phyloP scores from a whole-genome alignment of 2,888 invertebrate genomes.

The Morpho helenor region DNA sequence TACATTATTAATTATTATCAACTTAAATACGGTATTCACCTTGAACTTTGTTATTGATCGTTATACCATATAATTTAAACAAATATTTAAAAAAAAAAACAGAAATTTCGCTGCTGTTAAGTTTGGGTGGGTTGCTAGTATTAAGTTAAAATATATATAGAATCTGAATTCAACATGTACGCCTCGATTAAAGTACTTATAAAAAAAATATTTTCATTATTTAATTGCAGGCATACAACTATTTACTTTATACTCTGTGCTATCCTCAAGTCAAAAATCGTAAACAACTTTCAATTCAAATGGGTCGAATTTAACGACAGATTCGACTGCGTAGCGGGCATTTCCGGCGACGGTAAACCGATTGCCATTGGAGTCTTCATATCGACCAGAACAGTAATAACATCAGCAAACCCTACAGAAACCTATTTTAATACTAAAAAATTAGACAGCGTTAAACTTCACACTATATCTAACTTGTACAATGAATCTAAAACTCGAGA shows the following conservation, averaged over 20 bases:
- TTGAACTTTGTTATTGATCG: no score
- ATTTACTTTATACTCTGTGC: not conserved
- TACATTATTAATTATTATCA: no score
- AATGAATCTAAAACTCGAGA: not conserved
- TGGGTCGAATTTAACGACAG: conserved; percentile 15
- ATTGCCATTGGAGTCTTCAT: conserved; percentile 15
- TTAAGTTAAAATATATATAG: no score
- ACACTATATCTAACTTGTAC: conserved; percentile 4
- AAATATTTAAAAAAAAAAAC: no score
- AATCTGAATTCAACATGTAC: no score
- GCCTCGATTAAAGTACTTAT: no score
- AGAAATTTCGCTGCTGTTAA: no score
- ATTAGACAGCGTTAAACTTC: conserved; percentile 10
- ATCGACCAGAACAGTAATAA: conserved; percentile 11
- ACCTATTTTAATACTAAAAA: not conserved
- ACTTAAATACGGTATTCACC: no score
- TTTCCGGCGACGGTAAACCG: conserved; percentile 13
- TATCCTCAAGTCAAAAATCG: not conserved
- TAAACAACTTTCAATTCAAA: not conserved
- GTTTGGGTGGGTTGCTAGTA: no score
- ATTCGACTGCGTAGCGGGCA: conserved; percentile 21
- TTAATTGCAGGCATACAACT: not conserved
- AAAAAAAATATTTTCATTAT: no score
- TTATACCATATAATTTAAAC: no score
- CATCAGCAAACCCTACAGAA: conserved; percentile 23